Conservation (phyloP, 2,113 vertebrate genomes). For the Pogona vitticeps region DNA sequence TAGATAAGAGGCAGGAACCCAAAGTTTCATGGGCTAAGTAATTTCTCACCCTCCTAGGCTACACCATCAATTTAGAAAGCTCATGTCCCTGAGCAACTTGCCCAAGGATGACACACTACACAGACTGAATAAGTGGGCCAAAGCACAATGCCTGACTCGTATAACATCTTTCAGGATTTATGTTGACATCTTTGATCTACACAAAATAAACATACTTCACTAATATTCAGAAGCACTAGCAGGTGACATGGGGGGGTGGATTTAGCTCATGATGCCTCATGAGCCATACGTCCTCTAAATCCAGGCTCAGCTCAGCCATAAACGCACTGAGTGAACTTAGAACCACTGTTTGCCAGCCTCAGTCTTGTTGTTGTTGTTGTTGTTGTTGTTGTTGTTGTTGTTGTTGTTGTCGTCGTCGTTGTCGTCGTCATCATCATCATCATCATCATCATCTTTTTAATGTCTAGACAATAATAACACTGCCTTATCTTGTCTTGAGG, state of each 20-base stretch:
- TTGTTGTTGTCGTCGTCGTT: no score
- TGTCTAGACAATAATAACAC: no score
- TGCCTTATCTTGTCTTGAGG: no score
- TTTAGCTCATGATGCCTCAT: neutral
- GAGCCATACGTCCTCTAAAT: neutral
- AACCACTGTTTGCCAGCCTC: neutral
- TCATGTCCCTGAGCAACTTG: neutral
- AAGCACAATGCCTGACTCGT: neutral
- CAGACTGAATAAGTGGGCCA: neutral
- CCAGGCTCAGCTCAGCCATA: neutral
- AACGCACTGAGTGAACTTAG: neutral
- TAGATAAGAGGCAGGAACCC: no score
- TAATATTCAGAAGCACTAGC: no score
- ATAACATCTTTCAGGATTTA: neutral
- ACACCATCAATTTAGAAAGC: neutral
- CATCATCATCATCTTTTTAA: no score
- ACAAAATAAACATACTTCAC: neutral
- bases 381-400: no score
- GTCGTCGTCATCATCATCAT: no score
- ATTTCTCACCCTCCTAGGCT: neutral
- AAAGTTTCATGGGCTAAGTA: no score
- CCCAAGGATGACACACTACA: neutral
- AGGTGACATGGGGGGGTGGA: no score
- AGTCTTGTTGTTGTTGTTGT: neutral
- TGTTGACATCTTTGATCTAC: neutral